These are phyloP conservation scores for Nanorana parkeri DNA, from an alignment of 2,113 vertebrate species.

Conservation along the genomic window DNA sequence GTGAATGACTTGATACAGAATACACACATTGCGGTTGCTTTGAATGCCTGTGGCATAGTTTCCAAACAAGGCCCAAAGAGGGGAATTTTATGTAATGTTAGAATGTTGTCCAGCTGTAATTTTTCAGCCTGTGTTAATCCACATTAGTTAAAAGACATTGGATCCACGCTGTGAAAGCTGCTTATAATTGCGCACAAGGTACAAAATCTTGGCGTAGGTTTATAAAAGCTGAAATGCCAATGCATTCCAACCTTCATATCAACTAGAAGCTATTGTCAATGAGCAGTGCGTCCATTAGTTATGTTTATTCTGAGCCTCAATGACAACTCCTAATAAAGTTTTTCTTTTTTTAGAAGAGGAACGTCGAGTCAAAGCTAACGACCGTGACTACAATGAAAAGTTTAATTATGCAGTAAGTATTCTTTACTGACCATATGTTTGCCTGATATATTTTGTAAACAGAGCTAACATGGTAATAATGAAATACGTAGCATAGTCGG, in stretches of 20 bases:
- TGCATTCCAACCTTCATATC: background rate
- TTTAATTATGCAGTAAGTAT: slow-evolving; percentile 84
- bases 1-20: no score
- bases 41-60: background rate
- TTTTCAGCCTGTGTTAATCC: slow-evolving; percentile 7
- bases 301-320: background rate
- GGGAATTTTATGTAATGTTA: background rate
- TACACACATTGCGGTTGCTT: background rate
- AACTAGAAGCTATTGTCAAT: no score
- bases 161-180: slow-evolving; percentile 3
- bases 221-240: background rate
- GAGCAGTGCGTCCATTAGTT: background rate
- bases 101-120: background rate
- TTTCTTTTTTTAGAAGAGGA: slow-evolving; percentile 77
- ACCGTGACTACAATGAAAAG: slow-evolving; percentile 81
- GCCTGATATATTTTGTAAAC: background rate
- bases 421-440: background rate
- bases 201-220: background rate
- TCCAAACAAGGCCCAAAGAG: background rate
- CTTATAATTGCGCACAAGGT: slow-evolving; percentile 16
- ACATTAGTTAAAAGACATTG: slow-evolving; percentile 20
- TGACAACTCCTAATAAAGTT: background rate
- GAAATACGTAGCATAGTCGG: no score
- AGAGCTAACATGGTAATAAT: no score
- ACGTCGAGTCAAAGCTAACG: slow-evolving; percentile 83